These are phyloP conservation scores for Patiria miniata DNA, from an alignment of 35 echinoderm and acorn worm genomes.

Conservation along the genomic window DNA sequence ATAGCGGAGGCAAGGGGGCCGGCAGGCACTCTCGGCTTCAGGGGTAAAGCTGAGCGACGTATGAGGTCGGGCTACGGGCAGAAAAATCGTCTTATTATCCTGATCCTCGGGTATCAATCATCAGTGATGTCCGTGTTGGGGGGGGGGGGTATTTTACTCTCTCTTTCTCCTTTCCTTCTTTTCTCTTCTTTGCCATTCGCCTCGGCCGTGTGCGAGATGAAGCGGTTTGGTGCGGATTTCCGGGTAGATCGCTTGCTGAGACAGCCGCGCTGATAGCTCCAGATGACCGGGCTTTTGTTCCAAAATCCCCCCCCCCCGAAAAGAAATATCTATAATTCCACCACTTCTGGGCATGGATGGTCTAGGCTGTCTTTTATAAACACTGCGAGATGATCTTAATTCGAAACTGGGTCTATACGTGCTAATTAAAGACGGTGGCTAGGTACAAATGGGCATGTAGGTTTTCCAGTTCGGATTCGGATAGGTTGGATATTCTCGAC, in stretches of 20 bases:
- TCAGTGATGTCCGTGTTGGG: constrained; percentile 4
- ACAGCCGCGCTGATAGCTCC: constrained; percentile 9
- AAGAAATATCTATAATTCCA: neutral
- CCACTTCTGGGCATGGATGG: neutral
- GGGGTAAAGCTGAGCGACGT: constrained; percentile 26
- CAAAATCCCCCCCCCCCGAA: neutral
- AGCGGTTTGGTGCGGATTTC: constrained; percentile 12
- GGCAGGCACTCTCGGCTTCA: neutral
- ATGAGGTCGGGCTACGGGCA: constrained; percentile 5
- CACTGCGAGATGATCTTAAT: constrained; percentile 2
- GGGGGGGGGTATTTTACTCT: neutral
- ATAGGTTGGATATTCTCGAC: too few species aligned
- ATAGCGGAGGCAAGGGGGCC: neutral
- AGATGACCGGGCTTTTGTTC: constrained; percentile 14
- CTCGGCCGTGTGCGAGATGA: neutral
- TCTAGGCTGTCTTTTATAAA: constrained; percentile 26
- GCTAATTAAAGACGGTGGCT: constrained; percentile 18
- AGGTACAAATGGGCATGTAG: neutral
- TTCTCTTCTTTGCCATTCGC: too few species aligned
- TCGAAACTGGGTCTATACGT: neutral
- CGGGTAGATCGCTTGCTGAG: constrained; percentile 12
- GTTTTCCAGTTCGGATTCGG: too few species aligned
- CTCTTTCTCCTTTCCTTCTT: too few species aligned
- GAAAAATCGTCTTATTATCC: constrained; percentile 31
- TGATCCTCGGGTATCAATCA: constrained; percentile 5